phyloP scores from a whole-genome alignment of 2,797 vertebrate genomes.

The Urocyon cinereoargenteus region DNA sequence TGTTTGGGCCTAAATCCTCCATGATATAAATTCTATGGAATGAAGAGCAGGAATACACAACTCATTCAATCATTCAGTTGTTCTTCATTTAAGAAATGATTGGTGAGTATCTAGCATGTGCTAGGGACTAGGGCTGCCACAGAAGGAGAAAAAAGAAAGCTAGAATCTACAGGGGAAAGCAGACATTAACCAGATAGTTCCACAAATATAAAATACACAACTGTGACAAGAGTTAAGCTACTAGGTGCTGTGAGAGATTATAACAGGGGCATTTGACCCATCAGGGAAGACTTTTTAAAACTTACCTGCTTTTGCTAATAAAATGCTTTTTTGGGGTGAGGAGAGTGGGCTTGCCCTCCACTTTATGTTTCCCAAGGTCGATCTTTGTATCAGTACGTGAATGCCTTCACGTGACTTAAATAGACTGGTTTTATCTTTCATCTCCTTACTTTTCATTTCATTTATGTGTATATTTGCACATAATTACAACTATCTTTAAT shows the following conservation, averaged over 20 bases:
- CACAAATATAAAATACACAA: background rate
- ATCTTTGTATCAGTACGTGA: background rate
- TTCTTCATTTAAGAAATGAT: conserved; percentile 30
- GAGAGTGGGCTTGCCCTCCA: background rate
- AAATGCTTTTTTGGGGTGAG: background rate
- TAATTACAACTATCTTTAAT: conserved; percentile 51
- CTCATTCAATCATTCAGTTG: background rate
- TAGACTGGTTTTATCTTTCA: background rate
- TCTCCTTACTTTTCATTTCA: background rate
- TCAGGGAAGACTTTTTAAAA: background rate
- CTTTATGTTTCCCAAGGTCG: background rate
- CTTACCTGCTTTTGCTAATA: background rate
- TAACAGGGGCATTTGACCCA: background rate
- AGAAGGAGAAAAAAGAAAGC: background rate
- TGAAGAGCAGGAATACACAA: background rate
- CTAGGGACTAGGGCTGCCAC: background rate
- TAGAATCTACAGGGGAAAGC: background rate
- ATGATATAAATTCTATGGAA: background rate
- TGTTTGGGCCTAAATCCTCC: background rate
- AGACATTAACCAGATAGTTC: conserved; percentile 16
- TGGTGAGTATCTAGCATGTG: background rate
- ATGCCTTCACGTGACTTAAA: background rate
- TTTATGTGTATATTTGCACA: background rate
- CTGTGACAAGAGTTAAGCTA: background rate
- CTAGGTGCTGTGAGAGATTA: background rate